Conservation (phyloP, 2,113 vertebrate species). For the Saccopteryx bilineata region DNA sequence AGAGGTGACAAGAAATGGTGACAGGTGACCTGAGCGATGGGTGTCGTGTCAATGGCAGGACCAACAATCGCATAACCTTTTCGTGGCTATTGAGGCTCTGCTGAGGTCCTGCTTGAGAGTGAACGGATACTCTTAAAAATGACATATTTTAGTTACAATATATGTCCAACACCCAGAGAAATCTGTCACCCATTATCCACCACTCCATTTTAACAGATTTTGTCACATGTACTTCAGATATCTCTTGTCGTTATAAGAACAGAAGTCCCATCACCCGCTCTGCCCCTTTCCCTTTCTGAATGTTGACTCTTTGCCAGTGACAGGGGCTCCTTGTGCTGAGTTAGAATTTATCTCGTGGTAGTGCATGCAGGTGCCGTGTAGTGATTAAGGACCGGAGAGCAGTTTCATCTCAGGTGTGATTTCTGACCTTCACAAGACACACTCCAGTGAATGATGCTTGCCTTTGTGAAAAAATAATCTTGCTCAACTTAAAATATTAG, state of each 20-base stretch:
- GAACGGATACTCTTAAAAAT: neutral
- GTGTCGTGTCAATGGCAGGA: neutral
- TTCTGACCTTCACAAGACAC: neutral
- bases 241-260: neutral
- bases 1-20: neutral
- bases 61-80: neutral
- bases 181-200: neutral
- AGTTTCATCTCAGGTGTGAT: neutral
- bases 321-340: too few relatives aligned
- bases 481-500: slow-evolving; percentile 3
- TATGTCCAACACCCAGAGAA: neutral
- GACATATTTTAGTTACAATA: neutral
- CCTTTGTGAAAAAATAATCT: neutral
- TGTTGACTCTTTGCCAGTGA: neutral
- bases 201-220: neutral
- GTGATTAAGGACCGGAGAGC: neutral
- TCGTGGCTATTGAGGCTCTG: neutral
- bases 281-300: neutral
- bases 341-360: neutral
- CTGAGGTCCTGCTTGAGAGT: neutral
- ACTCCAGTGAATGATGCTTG: neutral
- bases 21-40: neutral
- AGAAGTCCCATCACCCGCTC: neutral
- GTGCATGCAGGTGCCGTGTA: neutral
- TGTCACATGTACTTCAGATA: neutral